A percentile compares a stretch with the other conserved stretches of the same genome.
These are phyloP conservation scores for Achlya flavicornis DNA, from an alignment of 2,888 invertebrate genomes.

Conservation along the genomic window DNA sequence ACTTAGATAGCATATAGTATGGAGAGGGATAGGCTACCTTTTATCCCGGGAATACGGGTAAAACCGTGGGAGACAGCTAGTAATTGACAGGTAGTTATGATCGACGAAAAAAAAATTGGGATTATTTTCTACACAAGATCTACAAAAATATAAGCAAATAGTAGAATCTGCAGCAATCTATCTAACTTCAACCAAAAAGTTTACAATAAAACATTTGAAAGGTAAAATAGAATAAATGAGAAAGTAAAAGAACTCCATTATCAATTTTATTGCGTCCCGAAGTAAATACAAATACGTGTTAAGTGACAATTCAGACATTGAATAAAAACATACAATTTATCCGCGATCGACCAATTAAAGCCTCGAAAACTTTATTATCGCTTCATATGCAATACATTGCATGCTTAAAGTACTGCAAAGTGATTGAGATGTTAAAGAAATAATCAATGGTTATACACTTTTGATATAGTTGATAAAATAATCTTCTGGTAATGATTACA, in stretches of 20 bases:
- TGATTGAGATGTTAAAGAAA: neutral
- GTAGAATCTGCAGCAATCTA: neutral
- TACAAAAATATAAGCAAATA: too few species aligned
- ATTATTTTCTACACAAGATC: too few species aligned
- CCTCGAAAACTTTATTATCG: conserved; percentile 9
- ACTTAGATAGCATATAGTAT: too few species aligned
- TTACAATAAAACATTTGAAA: neutral
- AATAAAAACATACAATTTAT: conserved; percentile 52
- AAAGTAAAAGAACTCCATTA: conserved; percentile 40
- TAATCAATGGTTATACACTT: neutral
- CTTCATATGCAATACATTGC: conserved; percentile 7
- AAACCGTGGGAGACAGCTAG: too few species aligned
- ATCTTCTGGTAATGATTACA: neutral
- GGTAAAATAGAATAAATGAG: neutral
- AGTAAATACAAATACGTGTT: conserved; percentile 50
- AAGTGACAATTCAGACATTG: conserved; percentile 35
- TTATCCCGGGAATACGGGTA: too few species aligned
- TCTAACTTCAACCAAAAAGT: neutral
- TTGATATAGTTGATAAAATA: neutral
- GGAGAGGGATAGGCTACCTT: too few species aligned
- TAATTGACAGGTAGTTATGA: too few species aligned
- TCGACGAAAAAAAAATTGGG: too few species aligned
- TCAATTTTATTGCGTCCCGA: conserved; percentile 48
- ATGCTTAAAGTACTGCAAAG: neutral
- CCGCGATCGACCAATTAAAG: conserved; percentile 46